phyloP scores from a whole-genome alignment of 2,113 vertebrate species.

The Arizona elegans region DNA sequence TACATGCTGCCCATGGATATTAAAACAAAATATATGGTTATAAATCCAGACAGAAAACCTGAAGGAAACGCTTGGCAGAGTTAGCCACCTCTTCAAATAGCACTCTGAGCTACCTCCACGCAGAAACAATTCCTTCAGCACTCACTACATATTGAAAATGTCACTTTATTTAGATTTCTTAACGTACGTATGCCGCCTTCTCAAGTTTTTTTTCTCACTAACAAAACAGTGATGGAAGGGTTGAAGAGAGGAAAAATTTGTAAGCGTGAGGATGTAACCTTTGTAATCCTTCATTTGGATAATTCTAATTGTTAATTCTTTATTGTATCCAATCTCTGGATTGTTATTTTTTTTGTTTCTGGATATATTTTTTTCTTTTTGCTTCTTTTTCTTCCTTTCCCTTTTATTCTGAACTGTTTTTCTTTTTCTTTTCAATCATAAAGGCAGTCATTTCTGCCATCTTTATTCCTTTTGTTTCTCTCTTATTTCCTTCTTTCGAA shows the following conservation, averaged over 20 bases:
- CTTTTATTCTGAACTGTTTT: not conserved
- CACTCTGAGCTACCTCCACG: not conserved
- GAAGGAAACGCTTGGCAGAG: accelerated
- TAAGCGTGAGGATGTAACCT: not conserved
- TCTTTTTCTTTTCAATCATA: not conserved
- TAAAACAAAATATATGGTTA: accelerated
- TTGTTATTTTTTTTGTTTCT: not conserved
- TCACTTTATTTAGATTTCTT: not conserved
- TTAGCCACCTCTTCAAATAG: accelerated
- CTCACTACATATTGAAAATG: not conserved
- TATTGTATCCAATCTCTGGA: not conserved
- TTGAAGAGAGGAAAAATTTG: not conserved
- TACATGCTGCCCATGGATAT: not conserved
- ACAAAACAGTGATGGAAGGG: not conserved
- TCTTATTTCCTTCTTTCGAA: not conserved
- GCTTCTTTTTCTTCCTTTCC: not conserved
- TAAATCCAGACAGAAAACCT: not conserved
- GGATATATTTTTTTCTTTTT: not conserved
- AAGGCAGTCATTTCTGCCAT: not conserved
- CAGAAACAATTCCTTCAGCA: not conserved
- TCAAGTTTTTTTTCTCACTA: not conserved
- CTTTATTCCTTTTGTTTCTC: not conserved
- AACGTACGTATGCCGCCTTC: not conserved
- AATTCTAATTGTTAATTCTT: not conserved
- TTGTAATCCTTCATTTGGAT: not conserved